Base-by-base conservation (phyloP, 1,140 invertebrate species). In the Aphidius ervi region DNA sequence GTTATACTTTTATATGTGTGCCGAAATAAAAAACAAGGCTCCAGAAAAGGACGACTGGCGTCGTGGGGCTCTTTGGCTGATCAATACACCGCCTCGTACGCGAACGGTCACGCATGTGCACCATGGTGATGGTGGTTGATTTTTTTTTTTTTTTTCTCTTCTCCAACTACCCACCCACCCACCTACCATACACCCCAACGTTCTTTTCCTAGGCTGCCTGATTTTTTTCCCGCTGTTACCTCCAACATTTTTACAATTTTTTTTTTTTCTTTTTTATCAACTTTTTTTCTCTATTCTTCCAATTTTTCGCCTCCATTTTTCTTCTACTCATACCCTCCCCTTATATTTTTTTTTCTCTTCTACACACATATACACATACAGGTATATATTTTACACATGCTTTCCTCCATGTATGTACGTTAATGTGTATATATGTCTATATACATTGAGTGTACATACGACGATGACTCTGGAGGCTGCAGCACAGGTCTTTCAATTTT, bases 81-180 rank as follows among this genome's bases (percentile, higher is more conserved):
- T 80, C 77, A 80, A 80, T 80, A 80, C 71, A 65, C 73, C 71
- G 71, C 68, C 76, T 75, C 76, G 75, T 78, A 77, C 77, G 75
- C 75, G 76, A 68, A 79, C 76, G 76, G 76, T 77, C 76, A 80
- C 77, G 77, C 77, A 78, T 80, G 77, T 80, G 76, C 77, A 78
- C 73, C 72, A 70, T 74, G 74, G 67, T 59, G 66, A 65, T 67
- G 63, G 63, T 64, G 56, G 50, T 57, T 63, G 59, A 56, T 53
- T 62, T 64, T 59, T 60, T 61, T 46, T 54, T 53, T 61, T 50
- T 61, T 64, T 64, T 64, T 64, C 63, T 65, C 63, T 62, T 63
- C 50, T 58, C 43, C 42, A 45, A 46, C 52, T 59, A 63, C 57
- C 41, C 53, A 54, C 50, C 42, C 23, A 54, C 46, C 62, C 62